A percentile compares a stretch with the other conserved stretches of the same genome.
Evolutionary conservation across 2,113 vertebrate species (phyloP).

Genomic region (Mesocricetus auratus): DNA sequence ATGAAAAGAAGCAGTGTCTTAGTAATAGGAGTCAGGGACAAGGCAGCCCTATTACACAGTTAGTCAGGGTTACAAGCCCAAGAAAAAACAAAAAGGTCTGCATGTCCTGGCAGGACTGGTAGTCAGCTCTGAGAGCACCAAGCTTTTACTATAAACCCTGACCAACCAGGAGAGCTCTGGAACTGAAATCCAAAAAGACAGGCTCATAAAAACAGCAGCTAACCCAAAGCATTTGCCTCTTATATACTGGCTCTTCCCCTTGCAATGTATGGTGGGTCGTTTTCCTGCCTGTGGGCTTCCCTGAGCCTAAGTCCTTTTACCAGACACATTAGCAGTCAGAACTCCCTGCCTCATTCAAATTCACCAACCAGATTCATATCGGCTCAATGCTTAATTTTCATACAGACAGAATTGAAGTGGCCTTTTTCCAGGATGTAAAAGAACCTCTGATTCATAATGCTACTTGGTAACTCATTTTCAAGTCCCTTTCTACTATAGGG

Average conservation of each 20-base stretch:
- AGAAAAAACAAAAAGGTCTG: background rate
- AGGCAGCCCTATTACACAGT: background rate
- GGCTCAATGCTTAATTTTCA: background rate
- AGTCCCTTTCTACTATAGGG: background rate
- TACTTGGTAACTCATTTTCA: background rate
- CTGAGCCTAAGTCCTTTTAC: background rate
- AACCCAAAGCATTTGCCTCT: background rate
- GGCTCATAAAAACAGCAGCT: background rate
- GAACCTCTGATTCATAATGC: background rate
- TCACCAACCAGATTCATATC: background rate
- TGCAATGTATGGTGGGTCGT: background rate
- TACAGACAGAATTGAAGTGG: background rate
- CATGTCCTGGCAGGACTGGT: no score
- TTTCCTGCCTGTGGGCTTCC: background rate
- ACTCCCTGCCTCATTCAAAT: background rate
- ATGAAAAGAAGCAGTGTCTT: conserved; percentile 28
- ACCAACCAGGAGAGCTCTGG: no score
- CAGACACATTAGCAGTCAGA: background rate
- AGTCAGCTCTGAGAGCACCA: background rate
- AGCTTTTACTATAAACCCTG: background rate
- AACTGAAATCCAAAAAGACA: background rate
- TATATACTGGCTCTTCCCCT: background rate
- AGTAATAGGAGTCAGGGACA: background rate
- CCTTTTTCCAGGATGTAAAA: background rate
- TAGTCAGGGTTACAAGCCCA: background rate